These are phyloP conservation scores for Scaptomyza hsui DNA, from an alignment of 1,140 invertebrate species.

Conservation along the genomic window DNA sequence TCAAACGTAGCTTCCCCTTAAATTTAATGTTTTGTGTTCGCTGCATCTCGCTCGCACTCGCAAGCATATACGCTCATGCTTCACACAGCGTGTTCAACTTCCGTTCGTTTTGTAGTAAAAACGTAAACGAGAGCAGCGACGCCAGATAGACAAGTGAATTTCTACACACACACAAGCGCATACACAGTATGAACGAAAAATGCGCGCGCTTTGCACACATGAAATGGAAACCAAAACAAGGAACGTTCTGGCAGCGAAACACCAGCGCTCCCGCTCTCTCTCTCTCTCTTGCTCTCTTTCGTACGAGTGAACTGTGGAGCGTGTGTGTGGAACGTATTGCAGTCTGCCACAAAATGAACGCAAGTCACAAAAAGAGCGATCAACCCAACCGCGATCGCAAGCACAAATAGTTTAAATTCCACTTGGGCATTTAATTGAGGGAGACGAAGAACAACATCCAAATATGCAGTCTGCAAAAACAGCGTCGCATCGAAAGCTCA, in stretches of 20 bases:
- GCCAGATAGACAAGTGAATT: conserved; percentile 68
- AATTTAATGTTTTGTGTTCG: conserved; percentile 78
- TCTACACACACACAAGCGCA: conserved; percentile 43
- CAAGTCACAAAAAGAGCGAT: conserved; percentile 1
- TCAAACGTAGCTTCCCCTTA: conserved; percentile 50
- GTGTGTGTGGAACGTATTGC: conserved; percentile 29
- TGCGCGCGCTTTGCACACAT: conserved; percentile 60
- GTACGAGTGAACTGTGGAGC: conserved; percentile 34
- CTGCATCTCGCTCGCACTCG: conserved; percentile 52
- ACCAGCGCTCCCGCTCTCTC: background rate
- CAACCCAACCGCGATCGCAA: conserved; percentile 10
- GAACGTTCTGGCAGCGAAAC: conserved; percentile 57
- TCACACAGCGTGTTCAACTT: conserved; percentile 39
- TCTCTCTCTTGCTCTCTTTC: conserved; percentile 1
- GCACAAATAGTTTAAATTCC: conserved; percentile 51
- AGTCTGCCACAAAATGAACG: conserved; percentile 24
- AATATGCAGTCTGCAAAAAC: conserved; percentile 13
- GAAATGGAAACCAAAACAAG: conserved; percentile 56
- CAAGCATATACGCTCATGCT: conserved; percentile 16
- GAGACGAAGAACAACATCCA: conserved; percentile 27
- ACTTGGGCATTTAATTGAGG: conserved; percentile 41
- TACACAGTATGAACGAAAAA: conserved; percentile 43
- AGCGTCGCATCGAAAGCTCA: conserved; percentile 25
- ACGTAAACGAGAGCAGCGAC: conserved; percentile 54
- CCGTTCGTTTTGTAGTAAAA: conserved; percentile 69